Evolutionary conservation across 1,140 invertebrate genomes (phyloP), one percentile per base, ranked within the genome.

Genomic region (Zaprionus capensis): DNA sequence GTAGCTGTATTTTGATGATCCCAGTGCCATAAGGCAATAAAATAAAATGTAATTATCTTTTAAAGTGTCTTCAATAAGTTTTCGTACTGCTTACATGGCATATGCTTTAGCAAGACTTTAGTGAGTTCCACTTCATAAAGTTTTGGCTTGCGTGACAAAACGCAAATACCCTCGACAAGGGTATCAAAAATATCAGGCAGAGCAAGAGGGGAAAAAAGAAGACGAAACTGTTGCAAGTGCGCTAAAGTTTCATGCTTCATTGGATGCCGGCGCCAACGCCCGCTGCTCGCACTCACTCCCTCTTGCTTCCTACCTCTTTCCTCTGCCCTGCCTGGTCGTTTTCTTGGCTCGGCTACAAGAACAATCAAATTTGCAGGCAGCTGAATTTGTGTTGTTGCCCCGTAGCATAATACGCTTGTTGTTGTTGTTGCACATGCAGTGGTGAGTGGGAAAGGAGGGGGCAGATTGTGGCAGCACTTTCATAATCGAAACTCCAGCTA

Each of bases 211-310:
- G 6, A 14, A n/a, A 12, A n/a, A 41, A 41, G 36, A 26, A 65
- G 69, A 69, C 53, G 71, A 72, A 76, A 81, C 80, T 88, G 84
- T 87, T 87, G 84, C 85, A 87, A 88, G 85, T 90, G 84, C 71
- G 85, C 84, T 87, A 84, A 88, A 90, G 84, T 84, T 88, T 81
- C 81, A 88, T 90, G 84, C 85, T 90, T 88, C 85, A 88, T 90
- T 90, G 85, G 75, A 81, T 78, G 65, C 70, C 84, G 68, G 70
- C 76, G 80, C 69, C 68, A 62, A 66, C 38, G 63, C 36, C 57
- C 22, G 28, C 57, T 46, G 20, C 41, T 20, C 24, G 46, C 26
- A 31, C 28, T 14, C 4, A 51, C 46, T 15, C 26, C 36, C 49
- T 5, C 17, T 4, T 49, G 17, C 46, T 3, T 6, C 7, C 15